Evolutionary conservation across 2,113 vertebrate species (phyloP), one percentile per base, ranked within the genome.

Genomic region (Hiodon alosoides): DNA sequence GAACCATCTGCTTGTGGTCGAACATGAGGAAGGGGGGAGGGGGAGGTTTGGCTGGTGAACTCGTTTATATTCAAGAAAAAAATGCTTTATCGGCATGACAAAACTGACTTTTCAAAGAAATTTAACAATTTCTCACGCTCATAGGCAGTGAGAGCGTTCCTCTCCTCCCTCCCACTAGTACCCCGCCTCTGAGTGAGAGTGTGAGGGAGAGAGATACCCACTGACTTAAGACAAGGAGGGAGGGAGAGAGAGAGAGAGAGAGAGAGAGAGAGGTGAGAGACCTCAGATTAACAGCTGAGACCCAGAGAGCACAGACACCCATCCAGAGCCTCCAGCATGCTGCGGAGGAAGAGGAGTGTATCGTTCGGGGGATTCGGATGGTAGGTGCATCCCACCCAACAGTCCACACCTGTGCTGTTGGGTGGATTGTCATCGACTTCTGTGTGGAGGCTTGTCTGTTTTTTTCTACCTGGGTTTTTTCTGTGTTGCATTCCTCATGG

Each of bases 331-430:
- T 77, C 47, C 71, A 79, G 76, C 78, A 98, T 98, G 96, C 91
- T 94, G 87, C 91, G 91, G 78, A 93, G 95, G 70, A 96, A 93
- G 79, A 94, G 96, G 87, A 98, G 96, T 7, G 88, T 98, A 83
- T 96, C 96, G 62, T 98, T 98, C 77, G 94, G 95, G 73, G 96
- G 96, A 80, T 95, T 94, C 0, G 94, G 95, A 90, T 95, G 96
- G 96, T 97, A 93, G 77, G 94, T 94, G 76, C 11, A 16, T 2
- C 79, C 80, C 72, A 16, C 73, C 79, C 64, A 58, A 5, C 70
- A 9, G 10, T 46, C 72, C n/a, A 14, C 11, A 61, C 48, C 13
- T 17, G 54, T 50, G 31, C 31, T 31, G 31, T 31, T 31, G 31
- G 31, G 31, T 31, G 31, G 31, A 31, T 31, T 31, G 31, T 31